A percentile compares a stretch with the other conserved stretches of the same genome.
These are phyloP conservation scores for Zophobas morio DNA, from an alignment of 1,140 invertebrate species.

Conservation along the genomic window DNA sequence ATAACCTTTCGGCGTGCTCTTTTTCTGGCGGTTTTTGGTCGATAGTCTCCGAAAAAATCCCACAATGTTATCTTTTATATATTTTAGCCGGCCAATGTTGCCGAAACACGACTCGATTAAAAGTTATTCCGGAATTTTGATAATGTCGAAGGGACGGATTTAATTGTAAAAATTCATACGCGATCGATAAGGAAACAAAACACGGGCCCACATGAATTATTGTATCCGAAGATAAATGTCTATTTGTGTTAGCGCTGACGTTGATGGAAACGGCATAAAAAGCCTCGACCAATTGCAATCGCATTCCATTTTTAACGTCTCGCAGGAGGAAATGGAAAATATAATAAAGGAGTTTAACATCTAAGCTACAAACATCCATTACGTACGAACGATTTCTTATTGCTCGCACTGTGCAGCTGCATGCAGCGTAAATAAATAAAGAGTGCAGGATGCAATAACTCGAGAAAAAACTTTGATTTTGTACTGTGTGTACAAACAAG, in stretches of 20 bases:
- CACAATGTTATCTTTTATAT: not conserved
- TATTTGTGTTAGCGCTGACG: constrained; percentile 15
- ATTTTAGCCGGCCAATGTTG: not conserved
- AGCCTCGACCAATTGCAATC: constrained; percentile 29
- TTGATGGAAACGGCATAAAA: constrained; percentile 19
- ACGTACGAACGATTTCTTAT: not conserved
- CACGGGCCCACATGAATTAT: not conserved
- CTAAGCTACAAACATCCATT: constrained; percentile 13
- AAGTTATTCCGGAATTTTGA: not conserved
- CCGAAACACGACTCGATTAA: constrained; percentile 2
- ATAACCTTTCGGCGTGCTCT: constrained; percentile 10
- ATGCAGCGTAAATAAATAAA: no score
- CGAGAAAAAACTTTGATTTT: no score
- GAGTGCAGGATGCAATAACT: no score
- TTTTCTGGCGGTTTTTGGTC: not conserved
- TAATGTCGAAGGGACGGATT: not conserved
- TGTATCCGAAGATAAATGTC: constrained; percentile 18
- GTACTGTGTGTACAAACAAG: no score
- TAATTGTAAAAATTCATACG: not conserved
- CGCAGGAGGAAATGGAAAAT: constrained; percentile 7
- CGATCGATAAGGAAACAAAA: constrained; percentile 3
- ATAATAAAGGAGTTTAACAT: constrained; percentile 19
- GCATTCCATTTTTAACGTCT: constrained; percentile 9
- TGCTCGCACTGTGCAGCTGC: no score
- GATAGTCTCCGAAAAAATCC: not conserved